These are phyloP conservation scores for Lanistes nyassanus DNA, from an alignment of 1,140 invertebrate genomes.

Conservation along the genomic window DNA sequence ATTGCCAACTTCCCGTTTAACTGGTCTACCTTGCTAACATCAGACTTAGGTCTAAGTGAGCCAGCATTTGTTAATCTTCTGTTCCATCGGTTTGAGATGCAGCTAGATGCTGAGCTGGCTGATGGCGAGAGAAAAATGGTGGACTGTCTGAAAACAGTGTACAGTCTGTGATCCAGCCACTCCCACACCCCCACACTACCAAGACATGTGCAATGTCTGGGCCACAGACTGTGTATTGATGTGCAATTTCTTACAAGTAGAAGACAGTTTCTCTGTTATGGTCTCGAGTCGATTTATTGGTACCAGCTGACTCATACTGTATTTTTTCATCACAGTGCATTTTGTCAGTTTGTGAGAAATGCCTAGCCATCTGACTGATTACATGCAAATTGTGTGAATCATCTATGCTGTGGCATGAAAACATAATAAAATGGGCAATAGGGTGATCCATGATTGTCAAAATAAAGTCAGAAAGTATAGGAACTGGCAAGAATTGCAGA, in stretches of 20 bases:
- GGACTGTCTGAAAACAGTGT: conserved; percentile 48
- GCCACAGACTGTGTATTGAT: not conserved
- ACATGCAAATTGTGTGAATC: too few species aligned
- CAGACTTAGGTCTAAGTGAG: conserved; percentile 61
- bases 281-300: too few species aligned
- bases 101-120: conserved; percentile 58
- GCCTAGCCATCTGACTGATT: too few species aligned
- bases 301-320: too few species aligned
- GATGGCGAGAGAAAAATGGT: conserved; percentile 62
- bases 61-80: conserved; percentile 54
- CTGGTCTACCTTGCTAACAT: conserved; percentile 56
- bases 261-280: not conserved
- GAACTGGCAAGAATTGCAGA: too few species aligned
- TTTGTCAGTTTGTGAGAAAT: too few species aligned
- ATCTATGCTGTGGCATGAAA: too few species aligned
- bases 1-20: conserved; percentile 51
- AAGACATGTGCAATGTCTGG: not conserved
- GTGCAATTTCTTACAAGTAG: not conserved
- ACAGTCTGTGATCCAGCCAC: conserved; percentile 36
- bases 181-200: not conserved
- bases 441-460: too few species aligned
- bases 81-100: conserved; percentile 62
- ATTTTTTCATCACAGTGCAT: too few species aligned
- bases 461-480: too few species aligned
- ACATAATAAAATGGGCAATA: too few species aligned